Conservation (phyloP, 2,888 invertebrate genomes). For the Ametastegia equiseti region DNA sequence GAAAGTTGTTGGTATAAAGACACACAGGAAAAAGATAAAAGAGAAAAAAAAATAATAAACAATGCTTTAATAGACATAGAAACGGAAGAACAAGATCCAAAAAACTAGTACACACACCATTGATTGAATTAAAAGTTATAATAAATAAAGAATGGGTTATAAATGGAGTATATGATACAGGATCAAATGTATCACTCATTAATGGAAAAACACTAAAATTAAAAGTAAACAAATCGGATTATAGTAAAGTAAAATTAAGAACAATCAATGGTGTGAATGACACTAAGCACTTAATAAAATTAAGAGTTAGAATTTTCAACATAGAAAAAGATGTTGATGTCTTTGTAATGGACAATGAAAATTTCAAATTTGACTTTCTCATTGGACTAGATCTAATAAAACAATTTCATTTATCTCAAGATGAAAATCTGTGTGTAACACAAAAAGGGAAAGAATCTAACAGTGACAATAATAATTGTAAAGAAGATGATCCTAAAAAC, state of each 20-base stretch:
- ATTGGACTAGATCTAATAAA: conserved; percentile 55
- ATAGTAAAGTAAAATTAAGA: conserved; percentile 48
- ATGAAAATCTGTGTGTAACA: conserved; percentile 58
- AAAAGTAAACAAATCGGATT: conserved; percentile 37
- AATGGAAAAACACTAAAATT: conserved; percentile 54
- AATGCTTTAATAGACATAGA: too few species aligned
- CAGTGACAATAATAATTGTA: too few species aligned
- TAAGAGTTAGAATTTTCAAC: conserved; percentile 51
- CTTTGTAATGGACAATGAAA: conserved; percentile 51
- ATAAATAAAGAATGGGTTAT: conserved; percentile 27
- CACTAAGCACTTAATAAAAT: conserved; percentile 51
- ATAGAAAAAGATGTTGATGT: conserved; percentile 41
- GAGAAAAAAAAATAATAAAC: too few species aligned
- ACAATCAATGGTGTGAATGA: conserved; percentile 56
- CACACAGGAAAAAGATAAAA: too few species aligned
- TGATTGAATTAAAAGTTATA: too few species aligned
- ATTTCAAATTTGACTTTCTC: conserved; percentile 54
- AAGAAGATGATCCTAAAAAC: too few species aligned
- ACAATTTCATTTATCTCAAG: conserved; percentile 53
- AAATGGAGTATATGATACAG: conserved; percentile 54
- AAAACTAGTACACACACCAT: conserved; percentile 42
- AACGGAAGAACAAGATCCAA: too few species aligned
- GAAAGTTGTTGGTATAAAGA: too few species aligned
- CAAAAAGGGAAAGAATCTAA: too few species aligned
- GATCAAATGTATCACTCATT: conserved; percentile 55